These are phyloP conservation scores for Daboia siamensis DNA, from an alignment of 2,113 vertebrate species.

Conservation along the genomic window DNA sequence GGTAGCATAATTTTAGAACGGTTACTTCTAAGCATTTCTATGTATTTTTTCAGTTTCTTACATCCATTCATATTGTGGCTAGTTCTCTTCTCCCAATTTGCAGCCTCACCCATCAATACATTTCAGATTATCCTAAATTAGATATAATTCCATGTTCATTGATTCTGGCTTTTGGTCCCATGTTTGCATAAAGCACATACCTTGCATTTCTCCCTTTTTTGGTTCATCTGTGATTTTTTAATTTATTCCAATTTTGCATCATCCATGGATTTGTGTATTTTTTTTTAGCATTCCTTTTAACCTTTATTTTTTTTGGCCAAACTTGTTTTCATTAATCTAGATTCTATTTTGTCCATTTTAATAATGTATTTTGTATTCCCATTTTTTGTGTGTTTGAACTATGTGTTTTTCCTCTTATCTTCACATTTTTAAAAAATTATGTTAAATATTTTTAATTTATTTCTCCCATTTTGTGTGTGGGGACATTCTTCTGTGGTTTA, in stretches of 20 bases:
- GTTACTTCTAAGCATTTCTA: background rate
- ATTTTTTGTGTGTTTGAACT: conserved; percentile 13
- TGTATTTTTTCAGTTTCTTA: background rate
- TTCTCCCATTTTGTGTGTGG: conserved; percentile 21
- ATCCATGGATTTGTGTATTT: conserved; percentile 7
- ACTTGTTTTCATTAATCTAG: conserved; percentile 4
- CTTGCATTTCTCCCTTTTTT: conserved; percentile 28
- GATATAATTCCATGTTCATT: background rate
- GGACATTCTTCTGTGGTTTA: conserved; percentile 21
- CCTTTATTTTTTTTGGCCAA: conserved; percentile 1
- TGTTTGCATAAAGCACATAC: background rate
- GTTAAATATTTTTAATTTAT: conserved; percentile 37
- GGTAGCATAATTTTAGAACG: background rate
- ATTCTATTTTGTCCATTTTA: conserved; percentile 27
- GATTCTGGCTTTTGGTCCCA: background rate
- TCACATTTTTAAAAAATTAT: background rate
- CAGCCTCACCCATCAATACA: background rate
- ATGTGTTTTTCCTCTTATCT: background rate
- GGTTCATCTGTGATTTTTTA: background rate
- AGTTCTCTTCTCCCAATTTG: background rate
- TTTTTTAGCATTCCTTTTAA: conserved; percentile 12
- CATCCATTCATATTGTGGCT: background rate
- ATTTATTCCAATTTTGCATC: conserved; percentile 3
- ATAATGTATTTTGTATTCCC: conserved; percentile 20
- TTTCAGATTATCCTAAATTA: background rate